Conservation (phyloP, 2,113 vertebrate species). For the Thamnaconus septentrionalis region DNA sequence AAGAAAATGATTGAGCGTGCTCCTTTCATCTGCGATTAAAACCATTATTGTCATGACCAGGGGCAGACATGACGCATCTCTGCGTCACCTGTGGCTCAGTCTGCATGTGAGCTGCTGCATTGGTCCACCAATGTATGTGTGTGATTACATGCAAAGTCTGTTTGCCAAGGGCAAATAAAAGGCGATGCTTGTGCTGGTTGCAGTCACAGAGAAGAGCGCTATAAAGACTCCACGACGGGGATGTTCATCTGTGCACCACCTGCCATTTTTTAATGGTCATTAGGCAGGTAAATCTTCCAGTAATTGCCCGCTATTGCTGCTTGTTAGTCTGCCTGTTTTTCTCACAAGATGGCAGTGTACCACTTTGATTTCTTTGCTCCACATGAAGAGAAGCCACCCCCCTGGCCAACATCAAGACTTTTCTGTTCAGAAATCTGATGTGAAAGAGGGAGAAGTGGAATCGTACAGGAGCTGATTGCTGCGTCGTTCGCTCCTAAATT, state of each 20-base stretch:
- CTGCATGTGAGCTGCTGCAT: constrained; percentile 5
- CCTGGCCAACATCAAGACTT: constrained; percentile 38
- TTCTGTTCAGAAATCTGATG: constrained; percentile 54
- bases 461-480: constrained; percentile 47
- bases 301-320: constrained; percentile 25
- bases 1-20: constrained; percentile 56
- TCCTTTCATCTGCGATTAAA: constrained; percentile 61
- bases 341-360: constrained; percentile 81
- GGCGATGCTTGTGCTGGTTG: constrained; percentile 23
- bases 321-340: constrained; percentile 39
- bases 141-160: constrained; percentile 1
- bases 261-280: constrained; percentile 42
- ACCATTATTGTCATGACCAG: constrained; percentile 32
- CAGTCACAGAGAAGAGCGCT: constrained; percentile 11
- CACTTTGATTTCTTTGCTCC: constrained; percentile 53
- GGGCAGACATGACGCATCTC: constrained; percentile 41
- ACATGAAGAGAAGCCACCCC: constrained; percentile 24
- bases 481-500: constrained; percentile 56
- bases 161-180: neutral
- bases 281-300: constrained; percentile 31
- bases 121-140: neutral
- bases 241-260: constrained; percentile 26
- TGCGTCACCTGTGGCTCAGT: constrained; percentile 36
- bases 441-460: constrained; percentile 46
- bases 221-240: constrained; percentile 26